Evolutionary conservation across 1,140 invertebrate species (phyloP), one percentile per base, ranked within the genome.

Genomic region (Drosophila nigromelanica): DNA sequence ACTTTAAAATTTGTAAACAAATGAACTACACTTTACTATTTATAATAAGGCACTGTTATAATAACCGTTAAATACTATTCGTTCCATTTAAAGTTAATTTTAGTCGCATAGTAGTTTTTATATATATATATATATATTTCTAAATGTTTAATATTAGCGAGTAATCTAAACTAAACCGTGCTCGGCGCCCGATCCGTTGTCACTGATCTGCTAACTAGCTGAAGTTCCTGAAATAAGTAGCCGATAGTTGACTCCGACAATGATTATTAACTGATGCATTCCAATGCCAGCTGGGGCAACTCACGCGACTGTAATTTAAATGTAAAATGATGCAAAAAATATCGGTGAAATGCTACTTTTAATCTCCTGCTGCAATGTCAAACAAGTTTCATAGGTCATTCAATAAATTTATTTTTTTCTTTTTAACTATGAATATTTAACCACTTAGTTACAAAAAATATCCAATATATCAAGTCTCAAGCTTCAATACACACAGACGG

Each of bases 301-400:
- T 39, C 63, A 73, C 70, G 48, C 70, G 55, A 68, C 10, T 55
- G 54, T 8, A 67, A 59, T 72, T 66, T 43, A 50, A 12, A 66
- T 66, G 40, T 37, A n/a, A 66, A 72, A 52, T 69, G 45, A 61
- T 69, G 18, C 66, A 60, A 52, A 60, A 60, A 51, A 50, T 21
- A 62, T 42, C 27, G 21, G 42, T 47, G n/a, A 60, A 52, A 39
- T 27, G 14, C 27, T 30, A 24, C 4, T 51, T 42, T 51, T 27
- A 42, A 60, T 50, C 27, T 40, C n/a, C 47, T 42, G n/a, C 21
- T 51, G 66, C 39, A 68, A 68, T 69, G 66, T 47, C 66, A 61
- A 54, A 51, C 55, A 12, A 42, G 43, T 42, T 35, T 35, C 50
- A 35, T 59, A 37, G 63, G 7, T 24, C 18, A 2, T 18, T 18